phyloP scores from a whole-genome alignment of 2,888 invertebrate genomes.

The Aporophyla lueneburgensis region DNA sequence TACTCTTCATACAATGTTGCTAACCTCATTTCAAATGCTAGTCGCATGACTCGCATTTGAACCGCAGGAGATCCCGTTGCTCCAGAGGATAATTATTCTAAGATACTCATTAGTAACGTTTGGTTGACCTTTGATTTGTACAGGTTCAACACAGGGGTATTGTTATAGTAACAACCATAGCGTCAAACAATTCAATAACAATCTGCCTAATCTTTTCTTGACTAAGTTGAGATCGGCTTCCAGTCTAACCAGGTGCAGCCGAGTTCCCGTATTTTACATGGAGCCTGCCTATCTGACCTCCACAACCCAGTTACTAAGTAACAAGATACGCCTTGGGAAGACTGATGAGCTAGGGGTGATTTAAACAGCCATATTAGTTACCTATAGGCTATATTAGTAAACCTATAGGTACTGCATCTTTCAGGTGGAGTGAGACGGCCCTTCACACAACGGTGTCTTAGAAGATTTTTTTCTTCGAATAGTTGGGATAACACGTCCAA shows the following conservation, averaged over 20 bases:
- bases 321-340: too few species aligned
- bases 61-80: conserved; percentile 41
- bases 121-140: conserved; percentile 27
- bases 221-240: too few species aligned
- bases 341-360: too few species aligned
- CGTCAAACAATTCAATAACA: too few species aligned
- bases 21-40: conserved; percentile 4
- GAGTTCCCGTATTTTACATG: too few species aligned
- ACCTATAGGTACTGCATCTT: not conserved
- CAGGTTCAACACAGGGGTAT: conserved; percentile 7
- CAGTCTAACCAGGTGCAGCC: too few species aligned
- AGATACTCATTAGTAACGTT: conserved; percentile 14
- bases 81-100: conserved; percentile 34
- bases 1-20: conserved; percentile 30
- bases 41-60: conserved; percentile 24
- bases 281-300: too few species aligned
- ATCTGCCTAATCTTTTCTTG: too few species aligned
- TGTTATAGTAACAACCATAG: conserved; percentile 13
- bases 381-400: not conserved
- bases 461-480: not conserved
- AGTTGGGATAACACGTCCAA: not conserved
- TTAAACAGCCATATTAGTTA: not conserved
- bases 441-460: not conserved
- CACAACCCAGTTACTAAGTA: too few species aligned
- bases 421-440: not conserved